Evolutionary conservation across 2,888 invertebrate genomes (phyloP), one percentile per base, ranked within the genome.

Genomic region (Lithophane leautieri): DNA sequence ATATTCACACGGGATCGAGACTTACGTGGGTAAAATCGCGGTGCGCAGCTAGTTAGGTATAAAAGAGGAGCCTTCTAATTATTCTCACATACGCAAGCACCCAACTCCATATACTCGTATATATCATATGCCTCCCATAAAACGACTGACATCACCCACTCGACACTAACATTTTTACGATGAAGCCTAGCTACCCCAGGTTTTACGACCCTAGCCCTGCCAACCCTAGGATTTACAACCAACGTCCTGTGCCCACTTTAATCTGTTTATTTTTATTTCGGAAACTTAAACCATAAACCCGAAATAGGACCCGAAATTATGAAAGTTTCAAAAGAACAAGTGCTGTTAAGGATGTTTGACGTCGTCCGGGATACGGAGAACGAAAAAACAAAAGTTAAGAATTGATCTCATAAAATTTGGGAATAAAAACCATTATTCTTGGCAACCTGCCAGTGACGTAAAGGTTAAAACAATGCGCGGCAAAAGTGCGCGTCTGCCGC

Each of bases 241-340:
- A 50, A 50, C 6, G 25, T 42, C 44, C 70, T 28, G 11, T 19
- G 11, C 56, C 42, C 12, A 80, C 52, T 80, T 60, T 62, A 71
- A 76, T 80, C 52, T 80, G 66, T 70, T 68, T 73, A 60, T 84
- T 81, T 83, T 73, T 83, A 84, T 81, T 73, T 68, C 67, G 6
- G 42, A 68, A 77, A 73, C 70, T 80, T 69, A 52, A 34, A 63
- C 82, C 47, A 72, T 82, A 84, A 84, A 81, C 54, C 70, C 63
- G 40, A 77, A 81, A 73, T 34, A 54, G 52, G 44, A 70, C 19
- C 44, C 56, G 63, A 77, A 73, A 81, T 81, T 79, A 75, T 79
- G 42, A 75, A 77, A 77, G 54, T 70, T 83, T 70, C 12, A n/a
- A n/a, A 65, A 66, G 68, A 77, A 80, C 34, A 80, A 82, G 42